These are phyloP conservation scores for Leptobrachium ailaonicum DNA, from an alignment of 2,113 vertebrate species.

Conservation along the genomic window DNA sequence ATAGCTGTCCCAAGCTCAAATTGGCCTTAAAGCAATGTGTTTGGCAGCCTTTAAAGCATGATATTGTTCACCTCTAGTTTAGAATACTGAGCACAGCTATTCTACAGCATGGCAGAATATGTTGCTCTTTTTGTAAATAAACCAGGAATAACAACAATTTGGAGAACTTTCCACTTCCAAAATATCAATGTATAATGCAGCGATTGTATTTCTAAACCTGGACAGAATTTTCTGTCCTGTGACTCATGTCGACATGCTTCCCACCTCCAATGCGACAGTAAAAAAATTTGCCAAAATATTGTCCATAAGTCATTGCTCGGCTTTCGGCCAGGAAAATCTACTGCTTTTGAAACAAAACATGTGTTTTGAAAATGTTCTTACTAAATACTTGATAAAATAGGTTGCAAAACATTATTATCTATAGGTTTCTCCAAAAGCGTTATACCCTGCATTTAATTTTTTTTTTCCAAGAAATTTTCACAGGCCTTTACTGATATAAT, in stretches of 20 bases:
- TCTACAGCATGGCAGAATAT: no score
- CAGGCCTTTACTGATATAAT: no score
- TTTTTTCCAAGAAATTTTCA: not conserved
- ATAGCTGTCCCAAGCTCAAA: no score
- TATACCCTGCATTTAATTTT: not conserved
- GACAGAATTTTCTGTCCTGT: not conserved
- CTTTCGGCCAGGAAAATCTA: not conserved
- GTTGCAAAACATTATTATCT: not conserved
- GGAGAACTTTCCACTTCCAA: not conserved
- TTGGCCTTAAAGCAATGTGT: no score
- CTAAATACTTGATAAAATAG: not conserved
- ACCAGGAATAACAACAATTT: not conserved
- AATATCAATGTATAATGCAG: not conserved
- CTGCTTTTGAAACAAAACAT: not conserved
- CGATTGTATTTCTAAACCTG: not conserved
- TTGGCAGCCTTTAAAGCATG: no score
- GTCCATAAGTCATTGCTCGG: not conserved
- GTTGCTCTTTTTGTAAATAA: not conserved
- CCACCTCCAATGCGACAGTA: not conserved
- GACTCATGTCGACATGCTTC: not conserved
- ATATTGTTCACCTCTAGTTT: no score
- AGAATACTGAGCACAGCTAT: no score
- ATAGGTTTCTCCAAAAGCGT: not conserved
- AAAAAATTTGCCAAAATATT: not conserved
- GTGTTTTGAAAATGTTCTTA: not conserved